Base-by-base conservation (phyloP, 2,888 invertebrate genomes). In the Athalia rosae region DNA sequence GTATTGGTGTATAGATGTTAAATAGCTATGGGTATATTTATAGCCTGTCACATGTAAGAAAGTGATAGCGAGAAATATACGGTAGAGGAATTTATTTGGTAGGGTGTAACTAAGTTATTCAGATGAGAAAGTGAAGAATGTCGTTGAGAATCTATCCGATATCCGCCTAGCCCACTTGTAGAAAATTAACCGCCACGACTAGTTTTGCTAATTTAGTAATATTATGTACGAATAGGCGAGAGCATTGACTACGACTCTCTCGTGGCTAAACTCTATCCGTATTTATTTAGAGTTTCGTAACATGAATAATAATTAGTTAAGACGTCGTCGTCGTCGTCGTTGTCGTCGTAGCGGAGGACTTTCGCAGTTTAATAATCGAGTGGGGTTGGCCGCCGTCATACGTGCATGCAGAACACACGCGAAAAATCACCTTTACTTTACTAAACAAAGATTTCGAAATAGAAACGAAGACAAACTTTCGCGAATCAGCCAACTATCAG, bases 71-170 rank as follows among this genome's bases (percentile, higher is more conserved):
- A 61, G 45, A 59, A 62, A 28, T 28, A 28, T 28, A 28, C 28
- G 11, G 62, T 48, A 50, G 4, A 61, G 62, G 74, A 74, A 74
- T 74, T 61, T 48, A 45, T 74, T 50, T 5, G 61, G 9, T 61
- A 74, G 47, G 48, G 59, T 58, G 28, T 28, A 47, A 47, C 28
- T 43, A 71, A 56, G 71, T 61, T 74, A 61, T 61, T 76, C 77
- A 81, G 81, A 80, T 82, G 87, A 88, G 88, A 88, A 88, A 88
- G 88, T 88, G 87, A 88, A 88, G 88, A 87, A 83, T 87, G 85
- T 83, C 47, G 45, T 59, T 59, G 15, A 61, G 62, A 62, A 74
- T 62, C 61, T 61, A 61, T 76, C 59, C 77, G 71, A 79, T 79
- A 79, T 85, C 83, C 83, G 83, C 81, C 83, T 87, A 87, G 85